A percentile compares a stretch with the other conserved stretches of the same genome.
These are phyloP conservation scores for Diglossa brunneiventris DNA, from an alignment of 2,113 vertebrate species.

Conservation along the genomic window DNA sequence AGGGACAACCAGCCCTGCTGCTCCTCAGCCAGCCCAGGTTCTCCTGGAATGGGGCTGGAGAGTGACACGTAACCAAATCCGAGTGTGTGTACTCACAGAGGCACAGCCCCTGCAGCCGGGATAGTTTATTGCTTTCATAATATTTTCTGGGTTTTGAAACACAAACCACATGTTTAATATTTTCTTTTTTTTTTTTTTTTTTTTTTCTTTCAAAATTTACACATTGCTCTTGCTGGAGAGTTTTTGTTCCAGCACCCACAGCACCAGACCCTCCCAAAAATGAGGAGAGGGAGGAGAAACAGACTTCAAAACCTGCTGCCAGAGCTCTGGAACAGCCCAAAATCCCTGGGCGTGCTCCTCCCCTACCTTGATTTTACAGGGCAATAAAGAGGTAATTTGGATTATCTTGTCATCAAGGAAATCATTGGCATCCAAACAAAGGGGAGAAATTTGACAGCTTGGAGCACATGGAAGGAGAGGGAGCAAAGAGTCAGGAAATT, in stretches of 20 bases:
- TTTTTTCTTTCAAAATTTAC: slow-evolving; percentile 31
- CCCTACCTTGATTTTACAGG: not conserved
- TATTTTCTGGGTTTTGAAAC: slow-evolving; percentile 57
- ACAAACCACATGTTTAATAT: slow-evolving; percentile 65
- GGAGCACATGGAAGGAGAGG: not conserved
- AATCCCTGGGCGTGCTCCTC: not conserved
- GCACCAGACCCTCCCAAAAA: not conserved
- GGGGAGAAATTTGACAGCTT: not conserved
- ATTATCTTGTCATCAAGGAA: slow-evolving; percentile 56
- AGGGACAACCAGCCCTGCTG: not conserved
- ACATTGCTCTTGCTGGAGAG: slow-evolving; percentile 39
- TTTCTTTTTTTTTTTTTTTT: not conserved
- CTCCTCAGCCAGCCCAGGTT: not conserved
- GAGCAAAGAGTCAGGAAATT: not conserved
- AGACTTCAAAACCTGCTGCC: not conserved
- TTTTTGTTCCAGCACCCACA: not conserved
- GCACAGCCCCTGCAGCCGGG: slow-evolving; percentile 25
- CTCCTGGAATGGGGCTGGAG: not conserved
- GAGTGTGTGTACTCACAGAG: slow-evolving; percentile 8
- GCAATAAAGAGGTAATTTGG: slow-evolving; percentile 25
- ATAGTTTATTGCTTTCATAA: slow-evolving; percentile 65
- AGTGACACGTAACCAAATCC: slow-evolving; percentile 34
- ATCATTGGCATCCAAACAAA: not conserved
- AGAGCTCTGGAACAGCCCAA: not conserved
- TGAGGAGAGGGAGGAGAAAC: not conserved